These are phyloP conservation scores for Parnassius orleans DNA, from an alignment of 2,888 invertebrate species.

Conservation along the genomic window DNA sequence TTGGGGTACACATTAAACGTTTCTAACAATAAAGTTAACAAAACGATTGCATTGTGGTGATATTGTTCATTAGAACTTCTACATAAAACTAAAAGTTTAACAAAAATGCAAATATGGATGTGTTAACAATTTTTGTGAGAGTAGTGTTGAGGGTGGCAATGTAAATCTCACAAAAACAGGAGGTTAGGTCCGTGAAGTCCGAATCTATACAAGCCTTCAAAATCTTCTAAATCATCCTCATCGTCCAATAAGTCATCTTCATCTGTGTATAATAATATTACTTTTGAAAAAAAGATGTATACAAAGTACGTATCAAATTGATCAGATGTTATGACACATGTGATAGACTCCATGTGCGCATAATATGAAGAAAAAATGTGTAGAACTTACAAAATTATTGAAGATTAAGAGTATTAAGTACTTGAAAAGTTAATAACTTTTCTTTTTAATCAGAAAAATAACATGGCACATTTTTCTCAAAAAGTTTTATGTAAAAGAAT, in stretches of 20 bases:
- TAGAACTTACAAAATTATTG: too few relatives aligned
- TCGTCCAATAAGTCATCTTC: slow-evolving; percentile 57
- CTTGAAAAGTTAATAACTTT: too few relatives aligned
- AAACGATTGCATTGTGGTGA: slow-evolving; percentile 1
- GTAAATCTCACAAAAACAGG: slow-evolving; percentile 37
- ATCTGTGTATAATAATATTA: slow-evolving; percentile 37
- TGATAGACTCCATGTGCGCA: too few relatives aligned
- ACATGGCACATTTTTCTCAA: too few relatives aligned
- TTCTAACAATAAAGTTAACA: slow-evolving; percentile 8
- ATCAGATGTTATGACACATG: too few relatives aligned
- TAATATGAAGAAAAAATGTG: too few relatives aligned
- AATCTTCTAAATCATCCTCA: slow-evolving; percentile 56
- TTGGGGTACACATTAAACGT: not conserved
- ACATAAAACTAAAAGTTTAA: slow-evolving; percentile 1
- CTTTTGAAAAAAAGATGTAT: too few relatives aligned
- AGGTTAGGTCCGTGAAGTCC: slow-evolving; percentile 51
- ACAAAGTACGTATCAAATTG: too few relatives aligned
- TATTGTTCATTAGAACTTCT: not conserved
- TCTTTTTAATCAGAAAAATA: too few relatives aligned
- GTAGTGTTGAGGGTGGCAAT: slow-evolving; percentile 9
- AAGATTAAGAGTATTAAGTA: too few relatives aligned
- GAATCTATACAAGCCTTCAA: slow-evolving; percentile 47
- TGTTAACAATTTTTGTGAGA: slow-evolving; percentile 2
- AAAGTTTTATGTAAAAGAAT: too few relatives aligned
- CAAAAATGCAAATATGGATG: not conserved